Evolutionary conservation across 1,140 invertebrate genomes (phyloP).

Genomic region (Carcinoscorpius rotundicauda): DNA sequence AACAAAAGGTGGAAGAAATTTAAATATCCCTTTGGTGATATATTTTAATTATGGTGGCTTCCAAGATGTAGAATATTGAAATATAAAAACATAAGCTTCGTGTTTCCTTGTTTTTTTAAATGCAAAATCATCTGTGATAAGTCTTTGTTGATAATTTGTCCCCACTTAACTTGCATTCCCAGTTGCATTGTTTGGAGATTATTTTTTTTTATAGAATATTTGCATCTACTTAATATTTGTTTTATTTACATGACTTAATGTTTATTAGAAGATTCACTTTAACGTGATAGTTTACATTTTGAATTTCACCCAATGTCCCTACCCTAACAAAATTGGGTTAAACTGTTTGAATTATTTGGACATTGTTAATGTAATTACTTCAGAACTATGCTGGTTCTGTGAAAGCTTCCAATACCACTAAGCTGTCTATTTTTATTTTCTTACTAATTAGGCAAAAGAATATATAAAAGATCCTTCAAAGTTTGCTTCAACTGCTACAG

Average conservation of each 20-base stretch:
- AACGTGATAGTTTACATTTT: too few species aligned
- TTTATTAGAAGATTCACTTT: too few species aligned
- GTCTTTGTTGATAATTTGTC: neutral
- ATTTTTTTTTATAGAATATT: conserved; percentile 2
- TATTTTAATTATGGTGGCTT: neutral
- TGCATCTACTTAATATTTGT: too few species aligned
- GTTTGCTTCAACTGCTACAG: conserved; percentile 52
- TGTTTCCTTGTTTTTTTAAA: conserved; percentile 1
- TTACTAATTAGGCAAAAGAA: conserved; percentile 33
- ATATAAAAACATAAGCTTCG: neutral
- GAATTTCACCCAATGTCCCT: too few species aligned
- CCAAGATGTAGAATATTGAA: neutral
- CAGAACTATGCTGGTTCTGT: neutral
- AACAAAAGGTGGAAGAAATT: neutral
- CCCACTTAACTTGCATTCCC: neutral
- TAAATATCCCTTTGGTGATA: neutral
- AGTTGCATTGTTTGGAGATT: neutral
- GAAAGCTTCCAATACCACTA: neutral
- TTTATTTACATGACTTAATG: too few species aligned
- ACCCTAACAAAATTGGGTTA: neutral
- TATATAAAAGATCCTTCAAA: conserved; percentile 74
- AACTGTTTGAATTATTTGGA: neutral
- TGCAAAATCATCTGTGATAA: neutral
- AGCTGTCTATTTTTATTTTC: conserved; percentile 14
- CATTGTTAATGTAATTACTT: neutral